Evolutionary conservation across 2,888 invertebrate genomes (phyloP).

Genomic region (Plemyria rubiginata): DNA sequence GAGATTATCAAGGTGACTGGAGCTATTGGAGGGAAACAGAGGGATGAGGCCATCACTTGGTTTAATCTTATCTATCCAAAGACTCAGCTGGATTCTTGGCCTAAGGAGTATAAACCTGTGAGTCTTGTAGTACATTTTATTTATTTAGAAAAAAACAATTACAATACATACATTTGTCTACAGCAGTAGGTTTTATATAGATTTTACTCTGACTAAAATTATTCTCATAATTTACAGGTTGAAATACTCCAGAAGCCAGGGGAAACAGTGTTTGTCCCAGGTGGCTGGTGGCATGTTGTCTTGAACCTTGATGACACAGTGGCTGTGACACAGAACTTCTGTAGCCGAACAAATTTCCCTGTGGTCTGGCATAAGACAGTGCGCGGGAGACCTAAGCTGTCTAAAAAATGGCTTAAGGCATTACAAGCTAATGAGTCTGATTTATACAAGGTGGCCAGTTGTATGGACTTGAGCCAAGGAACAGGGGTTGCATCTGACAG

Average conservation of each 20-base stretch:
- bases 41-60: slow-evolving; percentile 99
- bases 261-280: slow-evolving; percentile 99
- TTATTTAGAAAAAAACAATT: too few species aligned
- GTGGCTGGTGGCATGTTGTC: slow-evolving; percentile 99
- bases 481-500: slow-evolving; percentile 98
- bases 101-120: slow-evolving; percentile 94
- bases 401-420: slow-evolving; percentile 94
- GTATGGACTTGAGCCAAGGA: slow-evolving; percentile 92
- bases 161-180: too few species aligned
- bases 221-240: slow-evolving; percentile 79
- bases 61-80: slow-evolving; percentile 97
- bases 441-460: slow-evolving; percentile 91
- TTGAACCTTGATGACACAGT: slow-evolving; percentile 98
- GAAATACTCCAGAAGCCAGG: slow-evolving; percentile 98
- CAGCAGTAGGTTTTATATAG: too few species aligned
- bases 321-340: slow-evolving; percentile 99
- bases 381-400: slow-evolving; percentile 97
- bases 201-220: too few species aligned
- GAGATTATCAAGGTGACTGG: slow-evolving; percentile 97
- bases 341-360: slow-evolving; percentile 97
- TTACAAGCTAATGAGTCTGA: slow-evolving; percentile 90
- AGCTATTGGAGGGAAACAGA: slow-evolving; percentile 97
- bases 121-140: slow-evolving; percentile 34
- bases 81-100: slow-evolving; percentile 95
- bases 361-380: slow-evolving; percentile 99